Conservation (phyloP, 2,888 invertebrate genomes). For the Adelphocoris suturalis region DNA sequence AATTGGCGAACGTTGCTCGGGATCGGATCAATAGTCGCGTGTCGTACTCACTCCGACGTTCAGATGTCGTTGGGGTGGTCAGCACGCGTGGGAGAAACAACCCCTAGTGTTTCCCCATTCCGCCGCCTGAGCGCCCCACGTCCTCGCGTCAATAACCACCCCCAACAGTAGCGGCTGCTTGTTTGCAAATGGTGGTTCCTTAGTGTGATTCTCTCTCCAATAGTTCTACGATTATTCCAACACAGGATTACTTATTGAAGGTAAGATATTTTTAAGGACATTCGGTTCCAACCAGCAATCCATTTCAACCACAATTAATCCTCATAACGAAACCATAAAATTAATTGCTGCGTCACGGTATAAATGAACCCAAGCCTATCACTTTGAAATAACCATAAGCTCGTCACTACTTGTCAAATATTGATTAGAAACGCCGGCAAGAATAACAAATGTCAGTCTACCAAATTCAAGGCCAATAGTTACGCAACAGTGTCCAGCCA, state of each 20-base stretch:
- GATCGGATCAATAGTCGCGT: not conserved
- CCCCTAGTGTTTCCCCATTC: slow-evolving; percentile 23
- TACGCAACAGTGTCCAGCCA: slow-evolving; percentile 67
- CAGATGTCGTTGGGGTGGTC: slow-evolving; percentile 54
- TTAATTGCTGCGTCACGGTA: not conserved
- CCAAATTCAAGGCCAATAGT: slow-evolving; percentile 37
- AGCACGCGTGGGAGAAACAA: too few relatives aligned
- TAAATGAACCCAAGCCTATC: not conserved
- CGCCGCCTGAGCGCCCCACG: slow-evolving; percentile 31
- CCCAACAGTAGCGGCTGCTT: slow-evolving; percentile 71
- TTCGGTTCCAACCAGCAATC: not conserved
- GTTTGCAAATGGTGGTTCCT: slow-evolving; percentile 71
- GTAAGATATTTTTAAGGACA: not conserved
- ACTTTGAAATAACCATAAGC: not conserved
- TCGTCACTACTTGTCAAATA: not conserved
- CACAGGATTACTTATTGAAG: slow-evolving; percentile 26
- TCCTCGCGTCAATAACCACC: slow-evolving; percentile 69
- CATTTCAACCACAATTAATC: not conserved
- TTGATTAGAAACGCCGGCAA: slow-evolving; percentile 17
- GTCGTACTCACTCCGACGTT: not conserved
- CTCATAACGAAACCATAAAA: not conserved
- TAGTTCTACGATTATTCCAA: slow-evolving; percentile 16
- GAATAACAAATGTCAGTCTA: not conserved
- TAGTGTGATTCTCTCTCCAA: slow-evolving; percentile 49
- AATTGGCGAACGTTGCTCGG: not conserved